Evolutionary conservation across 1,140 invertebrate species (phyloP).

Genomic region (Hetaerina americana): DNA sequence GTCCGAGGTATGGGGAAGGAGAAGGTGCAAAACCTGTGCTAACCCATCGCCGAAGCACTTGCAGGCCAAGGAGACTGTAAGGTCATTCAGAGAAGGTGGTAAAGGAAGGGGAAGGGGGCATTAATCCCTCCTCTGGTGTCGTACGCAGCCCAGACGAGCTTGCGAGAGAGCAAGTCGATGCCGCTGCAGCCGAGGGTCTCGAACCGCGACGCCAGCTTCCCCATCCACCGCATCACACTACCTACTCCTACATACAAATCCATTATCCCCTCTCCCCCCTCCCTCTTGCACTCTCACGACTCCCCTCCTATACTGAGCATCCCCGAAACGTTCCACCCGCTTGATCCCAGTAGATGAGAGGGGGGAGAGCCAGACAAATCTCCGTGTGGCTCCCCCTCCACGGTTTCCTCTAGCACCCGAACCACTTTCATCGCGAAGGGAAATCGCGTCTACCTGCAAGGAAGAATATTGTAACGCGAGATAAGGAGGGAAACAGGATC

Average conservation of each 20-base stretch:
- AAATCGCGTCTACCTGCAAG: too few relatives aligned
- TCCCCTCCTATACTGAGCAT: neutral
- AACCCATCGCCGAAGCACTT: neutral
- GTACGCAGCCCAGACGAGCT: neutral
- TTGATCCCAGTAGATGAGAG: too few relatives aligned
- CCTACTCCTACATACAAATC: too few relatives aligned
- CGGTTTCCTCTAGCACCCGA: too few relatives aligned
- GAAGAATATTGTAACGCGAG: neutral
- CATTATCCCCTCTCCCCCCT: neutral
- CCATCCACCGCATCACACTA: neutral
- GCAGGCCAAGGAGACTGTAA: neutral
- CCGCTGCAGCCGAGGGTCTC: neutral
- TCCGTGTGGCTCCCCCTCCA: too few relatives aligned
- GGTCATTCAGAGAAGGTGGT: too few relatives aligned
- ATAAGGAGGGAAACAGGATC: neutral
- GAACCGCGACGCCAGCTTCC: neutral
- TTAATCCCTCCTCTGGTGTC: neutral
- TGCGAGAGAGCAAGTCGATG: neutral
- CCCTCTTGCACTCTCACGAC: neutral
- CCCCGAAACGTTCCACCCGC: neutral
- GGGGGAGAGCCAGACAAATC: too few relatives aligned
- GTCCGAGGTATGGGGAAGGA: too few relatives aligned
- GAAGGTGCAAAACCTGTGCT: neutral
- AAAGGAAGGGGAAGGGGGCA: too few relatives aligned
- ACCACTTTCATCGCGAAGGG: too few relatives aligned